These are phyloP conservation scores for Ciconia boyciana DNA, from an alignment of 2,113 vertebrate species.

Conservation along the genomic window DNA sequence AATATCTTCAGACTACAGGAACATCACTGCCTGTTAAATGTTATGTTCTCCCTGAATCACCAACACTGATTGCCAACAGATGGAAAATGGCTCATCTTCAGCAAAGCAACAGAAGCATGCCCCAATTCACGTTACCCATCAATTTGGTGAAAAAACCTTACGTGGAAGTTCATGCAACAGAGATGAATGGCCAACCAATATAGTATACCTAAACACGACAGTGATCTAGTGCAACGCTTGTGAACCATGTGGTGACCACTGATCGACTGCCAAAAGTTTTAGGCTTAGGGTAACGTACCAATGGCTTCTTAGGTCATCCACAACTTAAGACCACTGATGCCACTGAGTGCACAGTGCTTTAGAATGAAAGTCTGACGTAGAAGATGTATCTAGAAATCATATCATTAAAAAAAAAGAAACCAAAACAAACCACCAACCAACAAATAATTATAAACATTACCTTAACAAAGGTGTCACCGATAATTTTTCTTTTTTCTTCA, in stretches of 20 bases:
- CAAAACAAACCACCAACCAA: too few species aligned
- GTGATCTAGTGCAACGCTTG: not conserved
- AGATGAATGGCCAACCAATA: not conserved
- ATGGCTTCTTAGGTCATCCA: not conserved
- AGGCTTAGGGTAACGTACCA: not conserved
- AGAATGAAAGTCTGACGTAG: not conserved
- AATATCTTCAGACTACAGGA: not conserved
- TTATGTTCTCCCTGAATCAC: not conserved
- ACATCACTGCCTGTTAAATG: not conserved
- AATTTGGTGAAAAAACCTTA: not conserved
- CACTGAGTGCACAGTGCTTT: not conserved
- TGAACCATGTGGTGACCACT: not conserved
- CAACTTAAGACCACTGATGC: not conserved
- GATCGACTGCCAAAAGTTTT: not conserved
- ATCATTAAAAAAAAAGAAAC: not conserved
- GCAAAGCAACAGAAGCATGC: not conserved
- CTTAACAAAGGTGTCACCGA: slow-evolving; percentile 98
- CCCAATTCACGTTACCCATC: not conserved
- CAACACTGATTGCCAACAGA: not conserved
- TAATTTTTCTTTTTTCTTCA: slow-evolving; percentile 98
- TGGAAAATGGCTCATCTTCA: not conserved
- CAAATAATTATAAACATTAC: slow-evolving; percentile 48
- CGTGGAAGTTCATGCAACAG: not conserved
- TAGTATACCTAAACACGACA: accelerated
- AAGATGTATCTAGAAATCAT: not conserved